Percentiles rank a stretch among this genome's conserved stretches.
phyloP scores from a whole-genome alignment of 2,797 vertebrate species.

The Hippocampus kuda region DNA sequence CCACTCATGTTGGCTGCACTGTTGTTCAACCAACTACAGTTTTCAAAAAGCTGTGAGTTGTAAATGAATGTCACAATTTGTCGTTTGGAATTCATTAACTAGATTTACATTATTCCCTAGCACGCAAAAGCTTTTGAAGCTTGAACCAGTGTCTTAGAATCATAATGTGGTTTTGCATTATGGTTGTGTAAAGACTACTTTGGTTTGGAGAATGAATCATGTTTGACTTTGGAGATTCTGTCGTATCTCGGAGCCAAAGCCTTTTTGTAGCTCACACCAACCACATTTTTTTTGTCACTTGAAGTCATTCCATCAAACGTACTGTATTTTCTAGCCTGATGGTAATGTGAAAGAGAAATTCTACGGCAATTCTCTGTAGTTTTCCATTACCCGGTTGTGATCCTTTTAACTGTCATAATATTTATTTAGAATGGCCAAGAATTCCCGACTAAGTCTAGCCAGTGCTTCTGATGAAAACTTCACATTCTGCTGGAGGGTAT shows the following conservation, averaged over 20 bases:
- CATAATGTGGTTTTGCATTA: not conserved
- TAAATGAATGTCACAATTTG: too few relatives aligned
- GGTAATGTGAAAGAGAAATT: not conserved
- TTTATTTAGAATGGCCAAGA: conserved; percentile 86
- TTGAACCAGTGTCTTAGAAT: not conserved
- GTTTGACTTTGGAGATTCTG: not conserved
- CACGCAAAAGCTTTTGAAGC: too few relatives aligned
- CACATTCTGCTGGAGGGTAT: conserved; percentile 96
- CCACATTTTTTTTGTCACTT: not conserved
- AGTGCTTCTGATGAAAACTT: conserved; percentile 92
- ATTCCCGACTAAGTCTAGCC: conserved; percentile 86
- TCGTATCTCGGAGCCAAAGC: not conserved
- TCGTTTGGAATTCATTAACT: too few relatives aligned
- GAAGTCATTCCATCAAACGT: not conserved
- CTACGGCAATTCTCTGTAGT: not conserved
- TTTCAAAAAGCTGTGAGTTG: too few relatives aligned
- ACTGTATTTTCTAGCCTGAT: not conserved
- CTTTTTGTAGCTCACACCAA: not conserved
- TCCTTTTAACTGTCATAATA: not conserved
- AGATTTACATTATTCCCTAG: too few relatives aligned
- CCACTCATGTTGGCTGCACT: too few relatives aligned
- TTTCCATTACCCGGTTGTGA: not conserved
- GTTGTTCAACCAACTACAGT: too few relatives aligned
- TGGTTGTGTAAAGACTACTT: not conserved
- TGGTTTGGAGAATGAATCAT: not conserved